Base-by-base conservation (phyloP, 2,113 vertebrate species). In the Lepus timidus region DNA sequence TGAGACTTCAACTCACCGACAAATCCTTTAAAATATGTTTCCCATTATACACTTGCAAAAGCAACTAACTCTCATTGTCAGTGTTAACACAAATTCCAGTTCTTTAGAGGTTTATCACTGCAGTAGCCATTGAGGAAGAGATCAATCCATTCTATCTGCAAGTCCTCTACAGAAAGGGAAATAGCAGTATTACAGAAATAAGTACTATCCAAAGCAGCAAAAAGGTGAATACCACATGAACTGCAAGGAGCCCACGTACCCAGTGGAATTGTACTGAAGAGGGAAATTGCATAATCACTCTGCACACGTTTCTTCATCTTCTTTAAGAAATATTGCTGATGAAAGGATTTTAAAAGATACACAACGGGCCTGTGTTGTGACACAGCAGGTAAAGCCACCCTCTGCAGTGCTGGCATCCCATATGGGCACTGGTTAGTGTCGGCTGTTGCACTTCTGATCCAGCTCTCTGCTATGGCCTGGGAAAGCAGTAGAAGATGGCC, bases 101-200 rank as follows among this genome's bases (percentile, higher is more conserved):
- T 94, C 39, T 91, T 61, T 22, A 27, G 36, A 86, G 55, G 31
- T 74, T 89, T 27, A 29, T 68, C 29, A 23, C 11, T 62, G 22
- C 11, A 33, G 12, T 49, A 44, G 25, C 58, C 51, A 62, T 39
- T 86, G 70, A 62, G 89, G 67, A 64, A 39, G 27, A 19, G 29
- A 80, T 64, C 65, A 64, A 44, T 23, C 22, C 23, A 11, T 80
- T 33, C 44, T 61, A 20, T 19, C 75, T 67, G 62, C 73, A 44
- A 87, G 58, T 61, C 93, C 49, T 44, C 93, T 83, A 91, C 44
- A 73, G 85, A 88, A 83, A 79, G 33, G 65, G 29, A 81, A 73
- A 65, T 65, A 44, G 82, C 78, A 91, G 81, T 16, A 27, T 85
- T 65, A 33, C 3, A 64, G 87, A 88, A 76, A 65, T 22, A 88